phyloP scores from a whole-genome alignment of 1,140 invertebrate species.

The Drosophila saltans region DNA sequence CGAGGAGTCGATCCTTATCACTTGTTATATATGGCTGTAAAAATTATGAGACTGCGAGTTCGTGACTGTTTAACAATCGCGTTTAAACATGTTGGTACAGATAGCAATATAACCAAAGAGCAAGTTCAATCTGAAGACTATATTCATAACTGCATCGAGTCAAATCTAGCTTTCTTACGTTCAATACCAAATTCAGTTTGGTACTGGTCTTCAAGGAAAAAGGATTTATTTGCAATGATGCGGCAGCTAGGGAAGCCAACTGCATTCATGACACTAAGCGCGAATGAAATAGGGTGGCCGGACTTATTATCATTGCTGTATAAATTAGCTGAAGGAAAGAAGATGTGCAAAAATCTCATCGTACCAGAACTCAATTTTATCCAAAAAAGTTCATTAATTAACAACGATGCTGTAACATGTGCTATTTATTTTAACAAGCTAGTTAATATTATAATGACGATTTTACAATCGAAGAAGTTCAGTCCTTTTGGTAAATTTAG shows the following conservation, averaged over 20 bases:
- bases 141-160: conserved; percentile 30
- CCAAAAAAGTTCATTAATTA: conserved; percentile 73
- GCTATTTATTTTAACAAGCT: conserved; percentile 82
- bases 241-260: conserved; percentile 77
- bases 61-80: conserved; percentile 29
- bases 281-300: conserved; percentile 81
- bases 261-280: conserved; percentile 75
- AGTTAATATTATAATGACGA: conserved; percentile 36
- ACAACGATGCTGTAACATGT: conserved; percentile 83
- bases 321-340: too few relatives aligned
- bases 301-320: conserved; percentile 78
- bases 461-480: conserved; percentile 23
- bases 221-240: conserved; percentile 83
- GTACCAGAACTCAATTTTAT: too few relatives aligned
- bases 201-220: conserved; percentile 76
- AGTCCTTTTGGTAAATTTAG: conserved; percentile 73
- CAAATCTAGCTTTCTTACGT: conserved; percentile 48
- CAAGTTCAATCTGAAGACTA: conserved; percentile 64
- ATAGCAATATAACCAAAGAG: conserved; percentile 46
- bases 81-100: conserved; percentile 54
- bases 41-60: conserved; percentile 27
- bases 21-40: conserved; percentile 31
- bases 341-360: too few relatives aligned
- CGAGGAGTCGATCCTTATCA: conserved; percentile 30
- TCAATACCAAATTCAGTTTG: conserved; percentile 61